Percentiles rank a stretch among this genome's conserved stretches.
phyloP scores from a whole-genome alignment of 1,140 invertebrate genomes.

The Geopemphigus sp. region DNA sequence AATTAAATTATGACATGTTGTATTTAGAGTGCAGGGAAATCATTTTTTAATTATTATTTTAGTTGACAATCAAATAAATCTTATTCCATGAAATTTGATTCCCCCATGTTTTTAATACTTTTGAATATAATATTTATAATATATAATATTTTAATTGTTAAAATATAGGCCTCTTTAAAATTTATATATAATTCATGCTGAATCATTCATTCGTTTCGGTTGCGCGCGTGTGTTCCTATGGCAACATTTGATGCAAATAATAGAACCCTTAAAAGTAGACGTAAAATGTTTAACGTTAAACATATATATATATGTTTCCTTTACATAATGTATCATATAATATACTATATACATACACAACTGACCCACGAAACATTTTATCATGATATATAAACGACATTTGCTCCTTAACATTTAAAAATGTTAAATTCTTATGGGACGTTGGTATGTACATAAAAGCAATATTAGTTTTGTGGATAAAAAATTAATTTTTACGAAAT shows the following conservation, averaged over 20 bases:
- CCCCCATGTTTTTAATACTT: neutral
- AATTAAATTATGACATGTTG: neutral
- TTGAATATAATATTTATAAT: too few relatives aligned
- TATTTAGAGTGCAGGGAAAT: neutral
- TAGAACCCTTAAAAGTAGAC: conserved; percentile 10
- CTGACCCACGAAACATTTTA: too few relatives aligned
- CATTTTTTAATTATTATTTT: neutral
- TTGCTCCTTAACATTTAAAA: too few relatives aligned
- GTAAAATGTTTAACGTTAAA: conserved; percentile 1
- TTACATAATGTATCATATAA: too few relatives aligned
- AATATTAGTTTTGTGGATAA: too few relatives aligned
- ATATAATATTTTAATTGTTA: neutral
- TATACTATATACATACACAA: too few relatives aligned
- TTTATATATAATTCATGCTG: neutral
- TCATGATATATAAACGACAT: too few relatives aligned
- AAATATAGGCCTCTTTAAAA: neutral
- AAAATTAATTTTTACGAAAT: too few relatives aligned
- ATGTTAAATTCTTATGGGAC: too few relatives aligned
- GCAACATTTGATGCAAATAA: conserved; percentile 15
- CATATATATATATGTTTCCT: neutral
- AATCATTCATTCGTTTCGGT: conserved; percentile 16
- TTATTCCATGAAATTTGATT: conserved; percentile 5
- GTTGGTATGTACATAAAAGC: too few relatives aligned
- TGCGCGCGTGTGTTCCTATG: conserved; percentile 2
- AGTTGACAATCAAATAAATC: neutral